A percentile compares a stretch with the other conserved stretches of the same genome.
Conservation (phyloP, 2,888 invertebrate species). For the Hyalella azteca region DNA sequence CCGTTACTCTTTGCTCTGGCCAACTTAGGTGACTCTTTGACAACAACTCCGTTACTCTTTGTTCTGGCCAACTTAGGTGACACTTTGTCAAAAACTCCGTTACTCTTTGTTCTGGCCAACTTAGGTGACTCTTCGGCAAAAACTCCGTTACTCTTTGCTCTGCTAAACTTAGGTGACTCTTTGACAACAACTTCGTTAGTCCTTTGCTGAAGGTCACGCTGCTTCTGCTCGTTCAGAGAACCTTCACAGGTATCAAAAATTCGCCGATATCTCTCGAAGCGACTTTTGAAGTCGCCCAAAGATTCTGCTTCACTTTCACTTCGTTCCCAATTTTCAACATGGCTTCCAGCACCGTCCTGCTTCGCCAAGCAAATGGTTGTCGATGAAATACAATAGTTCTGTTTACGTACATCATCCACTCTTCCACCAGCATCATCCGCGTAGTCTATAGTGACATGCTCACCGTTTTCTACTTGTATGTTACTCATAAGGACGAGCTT, state of each 20-base stretch:
- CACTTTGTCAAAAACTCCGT: neutral
- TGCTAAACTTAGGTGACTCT: neutral
- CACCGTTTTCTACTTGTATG: neutral
- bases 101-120: too few relatives aligned
- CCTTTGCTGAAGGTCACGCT: neutral
- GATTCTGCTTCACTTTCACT: neutral
- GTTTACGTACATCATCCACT: too few relatives aligned
- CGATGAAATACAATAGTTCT: neutral
- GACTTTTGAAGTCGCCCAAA: slow-evolving; percentile 21
- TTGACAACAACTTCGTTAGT: neutral
- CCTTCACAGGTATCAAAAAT: slow-evolving; percentile 19
- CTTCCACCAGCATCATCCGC: neutral
- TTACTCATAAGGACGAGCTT: neutral
- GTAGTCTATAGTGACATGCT: neutral
- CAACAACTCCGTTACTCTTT: neutral
- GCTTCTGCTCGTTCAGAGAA: neutral
- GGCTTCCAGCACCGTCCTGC: neutral
- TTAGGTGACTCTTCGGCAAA: neutral
- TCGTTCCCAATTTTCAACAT: neutral
- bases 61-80: too few relatives aligned
- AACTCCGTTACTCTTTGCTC: neutral
- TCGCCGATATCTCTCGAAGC: slow-evolving; percentile 10
- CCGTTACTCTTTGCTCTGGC: neutral
- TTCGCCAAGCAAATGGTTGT: neutral
- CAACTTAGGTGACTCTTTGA: neutral